phyloP scores from a whole-genome alignment of 2,113 vertebrate species.

The Ornithorhynchus anatinus region DNA sequence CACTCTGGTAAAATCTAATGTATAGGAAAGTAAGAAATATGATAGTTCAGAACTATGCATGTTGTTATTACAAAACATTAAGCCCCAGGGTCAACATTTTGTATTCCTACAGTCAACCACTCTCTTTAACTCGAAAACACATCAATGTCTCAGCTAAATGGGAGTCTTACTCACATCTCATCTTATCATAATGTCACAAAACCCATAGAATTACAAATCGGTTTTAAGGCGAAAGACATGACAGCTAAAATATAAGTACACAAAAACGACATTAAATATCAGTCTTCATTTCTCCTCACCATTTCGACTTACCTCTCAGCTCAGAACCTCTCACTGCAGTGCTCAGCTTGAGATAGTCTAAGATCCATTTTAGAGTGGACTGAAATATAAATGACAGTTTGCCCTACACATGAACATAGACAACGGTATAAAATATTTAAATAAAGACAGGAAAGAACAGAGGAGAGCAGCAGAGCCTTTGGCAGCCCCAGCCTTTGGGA shows the following conservation, averaged over 20 bases:
- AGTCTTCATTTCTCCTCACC: conserved; percentile 79
- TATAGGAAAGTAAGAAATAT: conserved; percentile 49
- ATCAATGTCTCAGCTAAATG: conserved; percentile 78
- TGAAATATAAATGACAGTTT: conserved; percentile 90
- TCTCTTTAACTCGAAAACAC: conserved; percentile 57
- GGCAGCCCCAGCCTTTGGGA: conserved; percentile 78
- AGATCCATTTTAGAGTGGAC: conserved; percentile 86
- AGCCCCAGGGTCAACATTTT: conserved; percentile 62
- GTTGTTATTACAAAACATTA: conserved; percentile 45
- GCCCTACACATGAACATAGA: conserved; percentile 82
- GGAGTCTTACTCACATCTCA: conserved; percentile 63
- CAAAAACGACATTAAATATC: conserved; percentile 95
- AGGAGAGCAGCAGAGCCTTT: conserved; percentile 75
- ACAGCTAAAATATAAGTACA: conserved; percentile 86
- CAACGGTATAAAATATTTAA: conserved; percentile 97
- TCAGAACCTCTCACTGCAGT: conserved; percentile 52
- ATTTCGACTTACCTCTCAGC: conserved; percentile 71
- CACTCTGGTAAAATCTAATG: conserved; percentile 51
- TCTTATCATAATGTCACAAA: conserved; percentile 78
- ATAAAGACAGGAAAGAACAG: conserved; percentile 84
- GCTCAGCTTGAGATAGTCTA: conserved; percentile 75
- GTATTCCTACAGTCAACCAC: conserved; percentile 50
- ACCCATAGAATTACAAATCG: conserved; percentile 79
- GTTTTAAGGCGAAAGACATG: conserved; percentile 79
- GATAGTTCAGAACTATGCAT: conserved; percentile 5